Evolutionary conservation across 2,113 vertebrate species (phyloP).

Genomic region (Urocitellus parryii): DNA sequence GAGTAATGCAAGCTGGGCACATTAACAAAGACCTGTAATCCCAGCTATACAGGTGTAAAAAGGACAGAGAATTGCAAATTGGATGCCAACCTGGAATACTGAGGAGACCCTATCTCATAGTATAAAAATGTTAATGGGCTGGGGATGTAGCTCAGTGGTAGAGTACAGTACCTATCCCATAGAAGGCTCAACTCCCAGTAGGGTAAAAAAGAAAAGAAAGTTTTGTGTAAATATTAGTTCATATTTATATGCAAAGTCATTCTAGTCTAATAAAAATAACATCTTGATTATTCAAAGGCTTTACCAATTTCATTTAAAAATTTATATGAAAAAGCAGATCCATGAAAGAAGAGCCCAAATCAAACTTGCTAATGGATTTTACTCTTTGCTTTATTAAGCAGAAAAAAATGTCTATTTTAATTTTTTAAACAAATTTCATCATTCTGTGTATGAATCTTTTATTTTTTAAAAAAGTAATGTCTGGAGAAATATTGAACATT

Average conservation of each 20-base stretch:
- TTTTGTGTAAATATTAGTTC: not conserved
- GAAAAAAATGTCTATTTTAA: not conserved
- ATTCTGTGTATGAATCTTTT: not conserved
- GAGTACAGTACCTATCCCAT: not conserved
- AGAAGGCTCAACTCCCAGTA: not conserved
- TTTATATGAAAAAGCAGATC: not conserved
- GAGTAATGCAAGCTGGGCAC: no score
- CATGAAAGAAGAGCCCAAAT: not conserved
- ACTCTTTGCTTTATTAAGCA: not conserved
- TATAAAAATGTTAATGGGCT: no score
- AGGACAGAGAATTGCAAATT: no score
- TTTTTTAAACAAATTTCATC: not conserved
- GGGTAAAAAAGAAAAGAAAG: not conserved
- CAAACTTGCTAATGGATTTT: not conserved
- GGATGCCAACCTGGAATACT: no score
- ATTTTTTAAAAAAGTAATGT: not conserved
- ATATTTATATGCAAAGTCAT: not conserved
- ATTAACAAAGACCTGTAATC: no score
- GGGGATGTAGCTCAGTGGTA: not conserved
- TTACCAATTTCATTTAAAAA: slow-evolving; percentile 6
- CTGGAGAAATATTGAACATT: not conserved
- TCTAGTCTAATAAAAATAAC: not conserved
- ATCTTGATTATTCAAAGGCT: not conserved
- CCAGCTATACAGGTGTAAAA: no score
- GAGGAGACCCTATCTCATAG: no score